Evolutionary conservation across 2,888 invertebrate species (phyloP), one percentile per base, ranked within the genome.

Genomic region (Alsophila aescularia): DNA sequence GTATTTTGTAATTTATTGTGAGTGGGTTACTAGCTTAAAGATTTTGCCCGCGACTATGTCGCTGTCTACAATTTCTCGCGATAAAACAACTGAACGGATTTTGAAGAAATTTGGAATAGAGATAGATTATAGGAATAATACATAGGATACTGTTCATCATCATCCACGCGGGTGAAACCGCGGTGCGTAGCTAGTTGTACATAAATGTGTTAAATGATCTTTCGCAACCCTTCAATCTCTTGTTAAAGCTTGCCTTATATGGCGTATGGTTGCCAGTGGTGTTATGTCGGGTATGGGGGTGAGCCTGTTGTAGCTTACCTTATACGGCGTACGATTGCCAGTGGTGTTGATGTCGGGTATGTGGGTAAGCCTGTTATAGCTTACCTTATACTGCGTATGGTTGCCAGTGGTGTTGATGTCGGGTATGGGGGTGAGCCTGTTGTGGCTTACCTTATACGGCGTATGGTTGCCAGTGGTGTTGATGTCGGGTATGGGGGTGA

Each of bases 401-500:
- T 93, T 93, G 73, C 94, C 93, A 77, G 93, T 93, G 58, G 93
- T 91, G 64, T 93, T 93, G n/a, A 95, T 93, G 75, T 96, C 96
- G 14, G 94, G 93, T 72, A 96, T 95, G 58, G 94, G n/a, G n/a
- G n/a, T n/a, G n/a, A n/a, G n/a, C 9, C 10, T 64, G 18, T 18
- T 18, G 5, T 5, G 3, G 18, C 18, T 75, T 62, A 92, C 94
- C 92, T 95, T 95, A 87, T 95, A 96, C 70, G 96, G 95, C 81
- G 93, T 93, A 87, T 94, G 95, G 81, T 93, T 93, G 73, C 94
- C 93, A 77, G 93, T 93, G 58, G 93, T 91, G 64, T 93, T 93
- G n/a, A 95, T 93, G 75, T 96, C 96, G 14, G 94, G 93, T 72
- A 96, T 95, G 58, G 94, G n/a, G n/a, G n/a, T n/a, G n/a, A n/a